Evolutionary conservation across 2,888 invertebrate species (phyloP).

Genomic region (Lasioglossum lativentre): DNA sequence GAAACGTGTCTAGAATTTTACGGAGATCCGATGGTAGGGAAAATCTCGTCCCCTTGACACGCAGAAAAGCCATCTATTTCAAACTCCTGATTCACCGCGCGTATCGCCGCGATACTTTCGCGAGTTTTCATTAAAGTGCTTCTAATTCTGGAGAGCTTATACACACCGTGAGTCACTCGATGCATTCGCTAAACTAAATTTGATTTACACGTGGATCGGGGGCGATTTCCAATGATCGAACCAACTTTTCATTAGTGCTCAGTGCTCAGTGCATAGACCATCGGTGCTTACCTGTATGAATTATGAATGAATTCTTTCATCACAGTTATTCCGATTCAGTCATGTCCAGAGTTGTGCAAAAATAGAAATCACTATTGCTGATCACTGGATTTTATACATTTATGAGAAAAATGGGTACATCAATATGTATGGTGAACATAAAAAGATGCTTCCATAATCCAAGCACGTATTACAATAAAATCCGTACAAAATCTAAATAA

Average conservation of each 20-base stretch:
- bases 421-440: too few relatives aligned
- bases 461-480: not conserved
- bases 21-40: not conserved
- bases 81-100: conserved; percentile 63
- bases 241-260: not conserved
- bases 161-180: conserved; percentile 55
- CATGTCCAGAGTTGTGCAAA: not conserved
- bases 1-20: not conserved
- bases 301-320: not conserved
- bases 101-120: conserved; percentile 55
- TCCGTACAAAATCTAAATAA: not conserved
- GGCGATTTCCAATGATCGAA: not conserved
- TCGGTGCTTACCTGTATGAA: not conserved
- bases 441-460: too few relatives aligned
- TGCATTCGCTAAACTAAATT: conserved; percentile 22
- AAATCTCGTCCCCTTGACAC: conserved; percentile 27
- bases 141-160: conserved; percentile 69
- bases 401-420: too few relatives aligned
- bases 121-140: conserved; percentile 59
- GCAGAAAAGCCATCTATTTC: conserved; percentile 60
- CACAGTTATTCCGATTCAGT: too few relatives aligned
- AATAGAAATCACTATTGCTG: not conserved
- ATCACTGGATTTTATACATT: not conserved
- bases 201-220: conserved; percentile 29
- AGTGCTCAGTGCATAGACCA: not conserved